phyloP scores from a whole-genome alignment of 2,888 invertebrate genomes.

The Hyposoter dolosus region DNA sequence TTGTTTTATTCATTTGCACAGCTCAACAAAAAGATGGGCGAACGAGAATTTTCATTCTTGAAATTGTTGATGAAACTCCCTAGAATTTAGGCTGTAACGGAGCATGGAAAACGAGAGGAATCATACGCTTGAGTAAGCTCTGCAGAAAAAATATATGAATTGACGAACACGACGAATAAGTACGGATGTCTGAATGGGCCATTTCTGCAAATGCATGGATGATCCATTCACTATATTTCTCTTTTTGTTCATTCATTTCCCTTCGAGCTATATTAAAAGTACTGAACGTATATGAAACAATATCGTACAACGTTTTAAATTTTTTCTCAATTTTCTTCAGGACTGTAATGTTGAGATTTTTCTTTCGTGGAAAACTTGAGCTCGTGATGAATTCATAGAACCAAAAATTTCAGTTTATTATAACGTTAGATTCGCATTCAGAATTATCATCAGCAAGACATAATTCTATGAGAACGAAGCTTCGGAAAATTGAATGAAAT shows the following conservation, averaged over 20 bases:
- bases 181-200: conserved; percentile 20
- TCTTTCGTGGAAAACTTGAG: not conserved
- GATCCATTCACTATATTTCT: not conserved
- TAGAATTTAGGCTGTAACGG: not conserved
- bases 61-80: conserved; percentile 22
- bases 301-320: not conserved
- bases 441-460: not conserved
- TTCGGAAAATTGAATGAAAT: not conserved
- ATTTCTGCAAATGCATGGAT: conserved; percentile 18
- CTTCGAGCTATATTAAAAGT: not conserved
- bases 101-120: not conserved
- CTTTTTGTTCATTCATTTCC: conserved; percentile 1
- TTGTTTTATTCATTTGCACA: not conserved
- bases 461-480: not conserved
- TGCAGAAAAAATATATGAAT: not conserved
- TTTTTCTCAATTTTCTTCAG: not conserved
- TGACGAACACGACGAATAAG: not conserved
- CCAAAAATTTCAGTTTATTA: not conserved
- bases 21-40: not conserved
- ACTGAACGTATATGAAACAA: not conserved
- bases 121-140: conserved; percentile 44
- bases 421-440: not conserved
- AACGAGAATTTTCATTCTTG: not conserved
- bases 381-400: not conserved
- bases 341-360: not conserved